A percentile compares a stretch with the other conserved stretches of the same genome.
Evolutionary conservation across 2,888 invertebrate species (phyloP).

Genomic region (Plagiodera versicolora): DNA sequence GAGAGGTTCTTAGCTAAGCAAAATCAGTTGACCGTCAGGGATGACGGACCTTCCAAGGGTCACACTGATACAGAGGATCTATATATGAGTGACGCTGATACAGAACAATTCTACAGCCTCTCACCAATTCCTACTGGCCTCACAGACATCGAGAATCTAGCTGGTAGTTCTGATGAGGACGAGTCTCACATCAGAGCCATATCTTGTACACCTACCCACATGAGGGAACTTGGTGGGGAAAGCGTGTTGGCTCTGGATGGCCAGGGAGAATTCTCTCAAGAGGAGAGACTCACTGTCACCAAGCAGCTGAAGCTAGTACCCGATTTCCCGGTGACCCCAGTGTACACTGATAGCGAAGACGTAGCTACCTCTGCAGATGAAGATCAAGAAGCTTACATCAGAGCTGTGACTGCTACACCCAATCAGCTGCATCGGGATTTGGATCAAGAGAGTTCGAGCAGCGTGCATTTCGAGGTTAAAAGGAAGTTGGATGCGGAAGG

Average conservation of each 20-base stretch:
- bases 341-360: constrained; percentile 56
- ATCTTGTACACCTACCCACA: constrained; percentile 42
- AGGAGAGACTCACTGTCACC: constrained; percentile 27
- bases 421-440: constrained; percentile 53
- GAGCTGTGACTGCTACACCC: constrained; percentile 48
- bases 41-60: constrained; percentile 20
- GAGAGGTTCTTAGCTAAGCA: constrained; percentile 27
- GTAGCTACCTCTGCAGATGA: constrained; percentile 56
- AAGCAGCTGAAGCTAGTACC: constrained; percentile 28
- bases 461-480: constrained; percentile 54
- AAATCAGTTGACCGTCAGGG: constrained; percentile 26
- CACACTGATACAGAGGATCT: constrained; percentile 52
- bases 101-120: constrained; percentile 14
- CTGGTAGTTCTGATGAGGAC: constrained; percentile 45
- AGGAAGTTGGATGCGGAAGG: constrained; percentile 56
- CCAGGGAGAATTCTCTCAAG: constrained; percentile 41
- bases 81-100: constrained; percentile 44
- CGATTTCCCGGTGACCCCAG: constrained; percentile 30
- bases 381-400: constrained; percentile 39
- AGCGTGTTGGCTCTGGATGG: constrained; percentile 47
- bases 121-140: constrained; percentile 31
- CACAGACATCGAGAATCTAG: constrained; percentile 56
- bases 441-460: constrained; percentile 53
- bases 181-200: constrained; percentile 27
- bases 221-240: constrained; percentile 43